A percentile compares a stretch with the other conserved stretches of the same genome.
Evolutionary conservation across 2,888 invertebrate genomes (phyloP).

Genomic region (Emmelina monodactyla): DNA sequence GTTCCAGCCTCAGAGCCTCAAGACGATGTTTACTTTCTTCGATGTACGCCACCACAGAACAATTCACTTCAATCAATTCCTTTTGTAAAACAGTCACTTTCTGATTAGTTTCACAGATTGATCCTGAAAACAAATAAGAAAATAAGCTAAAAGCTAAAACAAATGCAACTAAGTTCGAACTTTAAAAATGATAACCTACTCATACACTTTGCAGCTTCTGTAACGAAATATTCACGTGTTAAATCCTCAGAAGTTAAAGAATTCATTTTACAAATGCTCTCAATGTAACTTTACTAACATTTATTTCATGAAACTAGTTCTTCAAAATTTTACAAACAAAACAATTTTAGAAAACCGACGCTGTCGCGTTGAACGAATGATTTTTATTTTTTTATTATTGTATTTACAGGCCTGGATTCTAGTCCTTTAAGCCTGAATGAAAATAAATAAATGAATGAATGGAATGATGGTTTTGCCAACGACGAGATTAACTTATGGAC

Average conservation of each 20-base stretch:
- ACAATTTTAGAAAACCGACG: constrained; percentile 19
- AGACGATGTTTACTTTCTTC: constrained; percentile 46
- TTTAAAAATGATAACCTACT: constrained; percentile 55
- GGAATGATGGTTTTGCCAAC: too few species aligned
- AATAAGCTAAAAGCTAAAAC: constrained; percentile 24
- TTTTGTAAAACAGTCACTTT: constrained; percentile 41
- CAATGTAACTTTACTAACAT: not conserved
- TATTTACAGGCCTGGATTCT: too few species aligned
- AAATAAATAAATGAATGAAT: too few species aligned
- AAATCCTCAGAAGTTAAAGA: constrained; percentile 48
- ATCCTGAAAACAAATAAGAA: constrained; percentile 40
- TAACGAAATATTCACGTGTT: constrained; percentile 42
- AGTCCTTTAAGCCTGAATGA: too few species aligned
- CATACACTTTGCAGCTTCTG: constrained; percentile 42
- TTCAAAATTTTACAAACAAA: constrained; percentile 13
- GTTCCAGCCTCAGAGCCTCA: constrained; percentile 29
- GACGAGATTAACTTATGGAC: too few species aligned
- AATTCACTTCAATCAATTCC: constrained; percentile 53
- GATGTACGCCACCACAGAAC: constrained; percentile 47
- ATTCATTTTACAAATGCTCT: constrained; percentile 46
- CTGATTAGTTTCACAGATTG: constrained; percentile 37
- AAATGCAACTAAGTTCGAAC: constrained; percentile 36
- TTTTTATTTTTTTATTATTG: too few species aligned
- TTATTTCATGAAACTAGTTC: not conserved
- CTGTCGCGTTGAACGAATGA: too few species aligned